A percentile compares a stretch with the other conserved stretches of the same genome.
Evolutionary conservation across 2,113 vertebrate species (phyloP).

Genomic region (Leptobrachium leishanense): DNA sequence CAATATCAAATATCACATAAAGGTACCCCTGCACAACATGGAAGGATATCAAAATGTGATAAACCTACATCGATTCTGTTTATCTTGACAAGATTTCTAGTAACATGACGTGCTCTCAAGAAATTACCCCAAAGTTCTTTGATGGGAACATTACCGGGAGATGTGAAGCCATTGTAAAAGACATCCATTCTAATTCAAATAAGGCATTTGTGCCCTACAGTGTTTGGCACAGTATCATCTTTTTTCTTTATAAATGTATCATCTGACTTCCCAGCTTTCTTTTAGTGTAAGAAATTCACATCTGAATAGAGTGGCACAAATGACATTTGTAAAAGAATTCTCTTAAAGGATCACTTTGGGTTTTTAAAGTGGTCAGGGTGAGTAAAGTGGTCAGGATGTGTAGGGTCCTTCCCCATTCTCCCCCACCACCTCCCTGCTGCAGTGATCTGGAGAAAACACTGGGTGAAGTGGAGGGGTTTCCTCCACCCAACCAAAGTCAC

Average conservation of each 20-base stretch:
- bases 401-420: no score
- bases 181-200: slow-evolving; percentile 34
- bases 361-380: no score
- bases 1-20: background rate
- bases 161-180: slow-evolving; percentile 23
- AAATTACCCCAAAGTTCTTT: slow-evolving; percentile 39
- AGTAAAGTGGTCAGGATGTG: no score
- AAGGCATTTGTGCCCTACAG: slow-evolving; percentile 23
- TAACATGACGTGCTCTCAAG: slow-evolving; percentile 36
- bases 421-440: no score
- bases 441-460: no score
- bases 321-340: no score
- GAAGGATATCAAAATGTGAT: slow-evolving; percentile 18
- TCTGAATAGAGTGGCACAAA: no score
- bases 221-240: slow-evolving; percentile 16
- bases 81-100: slow-evolving; percentile 28
- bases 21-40: slow-evolving; percentile 9
- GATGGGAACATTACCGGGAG: slow-evolving; percentile 24
- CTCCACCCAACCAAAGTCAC: no score
- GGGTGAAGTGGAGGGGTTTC: no score
- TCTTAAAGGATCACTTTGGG: no score
- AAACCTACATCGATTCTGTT: slow-evolving; percentile 11
- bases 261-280: background rate
- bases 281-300: no score
- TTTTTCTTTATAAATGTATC: slow-evolving; percentile 1